Evolutionary conservation across 1,140 invertebrate species (phyloP).

Genomic region (Eubasilissa regina): DNA sequence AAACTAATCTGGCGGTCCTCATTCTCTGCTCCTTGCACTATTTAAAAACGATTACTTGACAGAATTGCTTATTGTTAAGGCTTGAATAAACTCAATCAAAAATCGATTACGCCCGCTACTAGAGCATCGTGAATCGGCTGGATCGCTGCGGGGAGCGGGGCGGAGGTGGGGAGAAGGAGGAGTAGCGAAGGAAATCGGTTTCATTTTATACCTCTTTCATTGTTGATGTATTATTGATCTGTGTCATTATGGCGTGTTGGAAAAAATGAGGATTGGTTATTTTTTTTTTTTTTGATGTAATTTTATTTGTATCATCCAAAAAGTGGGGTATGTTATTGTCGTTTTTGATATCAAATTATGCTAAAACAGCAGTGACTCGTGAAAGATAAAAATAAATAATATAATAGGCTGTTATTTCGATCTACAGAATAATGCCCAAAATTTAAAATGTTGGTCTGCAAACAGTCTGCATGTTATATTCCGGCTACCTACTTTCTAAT

Average conservation of each 20-base stretch:
- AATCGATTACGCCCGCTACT: constrained; percentile 37
- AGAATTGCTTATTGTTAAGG: constrained; percentile 32
- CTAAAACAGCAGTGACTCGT: too few relatives aligned
- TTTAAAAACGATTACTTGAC: constrained; percentile 36
- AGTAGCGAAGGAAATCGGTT: not conserved
- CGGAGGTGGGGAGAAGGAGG: not conserved
- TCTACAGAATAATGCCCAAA: too few relatives aligned
- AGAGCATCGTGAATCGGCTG: constrained; percentile 22
- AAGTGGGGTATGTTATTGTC: not conserved
- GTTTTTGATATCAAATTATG: too few relatives aligned
- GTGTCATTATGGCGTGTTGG: not conserved
- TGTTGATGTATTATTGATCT: constrained; percentile 3
- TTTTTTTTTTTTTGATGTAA: too few relatives aligned
- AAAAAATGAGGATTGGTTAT: not conserved
- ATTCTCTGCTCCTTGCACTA: not conserved
- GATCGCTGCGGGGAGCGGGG: not conserved
- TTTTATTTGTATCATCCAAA: not conserved
- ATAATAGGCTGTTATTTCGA: too few relatives aligned
- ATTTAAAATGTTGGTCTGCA: too few relatives aligned
- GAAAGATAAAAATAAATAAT: too few relatives aligned
- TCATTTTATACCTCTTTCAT: constrained; percentile 35
- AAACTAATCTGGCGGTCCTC: too few relatives aligned
- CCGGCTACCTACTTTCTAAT: too few relatives aligned
- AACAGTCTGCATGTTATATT: too few relatives aligned
- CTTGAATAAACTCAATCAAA: constrained; percentile 43